Percentiles rank a stretch among this genome's conserved stretches.
Evolutionary conservation across 2,888 invertebrate genomes (phyloP).

Genomic region (Diplolepis rosae): DNA sequence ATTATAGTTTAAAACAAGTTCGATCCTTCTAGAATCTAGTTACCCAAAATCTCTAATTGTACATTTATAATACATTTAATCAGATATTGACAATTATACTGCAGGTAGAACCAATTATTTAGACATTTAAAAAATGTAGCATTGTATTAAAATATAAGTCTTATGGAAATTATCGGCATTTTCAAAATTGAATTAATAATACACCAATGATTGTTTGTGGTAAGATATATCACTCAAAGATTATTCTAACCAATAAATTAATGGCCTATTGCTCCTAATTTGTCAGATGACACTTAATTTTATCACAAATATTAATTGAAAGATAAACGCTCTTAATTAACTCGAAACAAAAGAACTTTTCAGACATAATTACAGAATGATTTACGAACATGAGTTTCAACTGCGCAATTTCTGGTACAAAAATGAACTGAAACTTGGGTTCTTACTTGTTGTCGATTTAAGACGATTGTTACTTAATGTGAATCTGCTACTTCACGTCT

Average conservation of each 20-base stretch:
- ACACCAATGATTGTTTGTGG: too few relatives aligned
- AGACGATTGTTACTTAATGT: not conserved
- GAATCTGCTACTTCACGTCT: not conserved
- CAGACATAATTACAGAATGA: not conserved
- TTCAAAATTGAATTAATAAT: too few relatives aligned
- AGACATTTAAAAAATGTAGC: too few relatives aligned
- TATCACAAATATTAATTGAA: not conserved
- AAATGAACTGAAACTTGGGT: not conserved
- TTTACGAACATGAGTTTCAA: not conserved
- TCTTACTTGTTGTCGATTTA: not conserved
- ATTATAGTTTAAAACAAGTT: too few relatives aligned
- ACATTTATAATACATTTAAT: not conserved
- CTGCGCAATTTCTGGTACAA: conserved; percentile 9
- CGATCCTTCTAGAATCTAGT: too few relatives aligned
- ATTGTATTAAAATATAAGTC: too few relatives aligned
- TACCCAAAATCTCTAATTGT: too few relatives aligned
- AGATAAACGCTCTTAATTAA: not conserved
- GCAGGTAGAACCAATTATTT: too few relatives aligned
- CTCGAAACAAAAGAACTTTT: not conserved
- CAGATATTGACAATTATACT: too few relatives aligned
- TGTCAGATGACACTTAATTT: too few relatives aligned
- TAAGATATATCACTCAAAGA: not conserved
- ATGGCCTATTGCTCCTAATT: not conserved
- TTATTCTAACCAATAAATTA: not conserved
- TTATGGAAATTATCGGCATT: too few relatives aligned